phyloP scores from a whole-genome alignment of 2,797 vertebrate genomes.

The Huso huso region DNA sequence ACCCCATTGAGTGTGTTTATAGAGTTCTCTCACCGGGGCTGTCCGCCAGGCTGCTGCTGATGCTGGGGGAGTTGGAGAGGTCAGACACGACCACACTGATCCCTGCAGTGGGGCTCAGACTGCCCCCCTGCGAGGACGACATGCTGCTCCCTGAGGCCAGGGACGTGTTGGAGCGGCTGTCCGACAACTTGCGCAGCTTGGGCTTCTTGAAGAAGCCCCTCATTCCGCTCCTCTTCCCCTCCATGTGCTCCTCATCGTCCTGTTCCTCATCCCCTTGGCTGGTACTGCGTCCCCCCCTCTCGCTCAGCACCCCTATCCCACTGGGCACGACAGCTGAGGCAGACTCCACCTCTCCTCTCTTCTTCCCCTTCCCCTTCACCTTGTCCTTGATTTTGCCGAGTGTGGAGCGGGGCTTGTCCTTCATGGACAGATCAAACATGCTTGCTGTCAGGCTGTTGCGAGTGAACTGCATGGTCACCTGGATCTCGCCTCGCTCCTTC shows the following conservation, averaged over 20 bases:
- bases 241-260: slow-evolving; percentile 69
- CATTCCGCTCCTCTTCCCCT: slow-evolving; percentile 74
- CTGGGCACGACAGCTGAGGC: slow-evolving; percentile 73
- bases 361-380: slow-evolving; percentile 81
- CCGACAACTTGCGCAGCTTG: slow-evolving; percentile 79
- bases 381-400: slow-evolving; percentile 88
- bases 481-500: slow-evolving; percentile 90
- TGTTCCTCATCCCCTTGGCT: slow-evolving; percentile 68
- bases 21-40: slow-evolving; percentile 65
- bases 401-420: slow-evolving; percentile 81
- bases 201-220: slow-evolving; percentile 82
- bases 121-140: slow-evolving; percentile 81
- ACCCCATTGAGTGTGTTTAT: too few relatives aligned
- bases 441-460: slow-evolving; percentile 88
- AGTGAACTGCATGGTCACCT: slow-evolving; percentile 82
- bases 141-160: slow-evolving; percentile 89
- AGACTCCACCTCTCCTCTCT: slow-evolving; percentile 68
- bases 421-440: slow-evolving; percentile 93
- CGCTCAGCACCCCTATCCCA: slow-evolving; percentile 54
- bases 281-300: slow-evolving; percentile 48
- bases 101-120: slow-evolving; percentile 70
- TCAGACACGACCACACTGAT: slow-evolving; percentile 67
- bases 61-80: slow-evolving; percentile 63
- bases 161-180: slow-evolving; percentile 86
- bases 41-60: slow-evolving; percentile 80